Evolutionary conservation across 2,888 invertebrate genomes (phyloP).

Genomic region (Endotricha flammealis): DNA sequence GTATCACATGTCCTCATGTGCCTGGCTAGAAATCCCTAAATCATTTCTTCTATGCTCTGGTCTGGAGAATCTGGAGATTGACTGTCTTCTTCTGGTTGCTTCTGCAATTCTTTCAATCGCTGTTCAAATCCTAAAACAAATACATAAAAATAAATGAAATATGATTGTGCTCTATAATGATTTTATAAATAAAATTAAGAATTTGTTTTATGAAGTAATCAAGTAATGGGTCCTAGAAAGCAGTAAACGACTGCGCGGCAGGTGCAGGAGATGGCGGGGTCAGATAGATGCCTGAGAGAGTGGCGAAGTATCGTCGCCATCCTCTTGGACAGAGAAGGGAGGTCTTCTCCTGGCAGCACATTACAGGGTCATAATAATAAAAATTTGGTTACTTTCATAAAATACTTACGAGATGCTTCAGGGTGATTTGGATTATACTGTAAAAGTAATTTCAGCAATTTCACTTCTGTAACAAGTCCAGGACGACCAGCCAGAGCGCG

Average conservation of each 20-base stretch:
- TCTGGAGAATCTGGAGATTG: constrained; percentile 55
- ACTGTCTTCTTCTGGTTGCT: constrained; percentile 43
- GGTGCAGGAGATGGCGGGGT: too few relatives aligned
- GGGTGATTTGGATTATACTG: constrained; percentile 53
- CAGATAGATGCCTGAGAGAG: too few relatives aligned
- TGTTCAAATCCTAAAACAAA: constrained; percentile 49
- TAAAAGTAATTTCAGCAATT: constrained; percentile 49
- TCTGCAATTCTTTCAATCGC: constrained; percentile 45
- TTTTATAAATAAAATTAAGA: too few relatives aligned
- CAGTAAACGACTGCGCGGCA: too few relatives aligned
- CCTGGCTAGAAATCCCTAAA: too few relatives aligned
- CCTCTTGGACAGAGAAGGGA: too few relatives aligned
- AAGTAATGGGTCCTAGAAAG: too few relatives aligned
- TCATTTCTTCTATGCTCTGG: constrained; percentile 67
- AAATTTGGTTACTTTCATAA: neutral
- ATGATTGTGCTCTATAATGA: too few relatives aligned
- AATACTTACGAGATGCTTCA: constrained; percentile 45
- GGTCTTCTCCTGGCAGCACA: too few relatives aligned
- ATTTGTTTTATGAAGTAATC: too few relatives aligned
- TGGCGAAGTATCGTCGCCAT: too few relatives aligned
- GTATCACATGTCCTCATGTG: too few relatives aligned
- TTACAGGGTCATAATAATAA: neutral
- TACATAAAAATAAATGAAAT: neutral
- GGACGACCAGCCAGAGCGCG: constrained; percentile 48
- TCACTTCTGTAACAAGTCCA: constrained; percentile 62